Base-by-base conservation (phyloP, 64 coral and sea anemone species). In the Porites australiensis region DNA sequence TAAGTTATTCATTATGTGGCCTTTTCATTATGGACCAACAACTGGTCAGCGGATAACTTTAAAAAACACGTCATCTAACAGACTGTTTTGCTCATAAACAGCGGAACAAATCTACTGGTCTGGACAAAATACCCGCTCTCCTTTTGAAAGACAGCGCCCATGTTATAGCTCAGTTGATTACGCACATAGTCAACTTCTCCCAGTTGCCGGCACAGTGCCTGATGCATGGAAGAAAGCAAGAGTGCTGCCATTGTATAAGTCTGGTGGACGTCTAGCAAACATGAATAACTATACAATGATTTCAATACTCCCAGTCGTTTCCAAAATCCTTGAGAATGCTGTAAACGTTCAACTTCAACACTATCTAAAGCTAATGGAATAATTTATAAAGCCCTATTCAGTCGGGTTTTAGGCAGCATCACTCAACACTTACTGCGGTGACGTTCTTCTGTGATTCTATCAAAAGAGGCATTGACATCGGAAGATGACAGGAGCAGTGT, bases 361-460 rank as follows among this genome's bases (percentile, higher is more conserved):
- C 44, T 83, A 48, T 50, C 47, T 83, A 67, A 49, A 44, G 44
- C 19, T 61, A n/a, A n/a, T n/a, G n/a, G 52, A 64, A 64, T 44
- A 13, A 62, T 62, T 16, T 86, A 4, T 59, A 71, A 22, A 83
- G 67, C 20, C 89, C 77, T 7, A 66, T 55, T 82, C 77, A 91
- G 22, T 82, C 46, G 53, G 89, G 89, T 18, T 91, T 91, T 82
- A 19, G 89, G n/a, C 70, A 82, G 22, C n/a, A 43, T 9, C 89
- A 91, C 45, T 80, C 88, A 11, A 90, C 75, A 2, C 48, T 82
- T 51, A 18, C n/a, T 82, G 78, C 89, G 6, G 89, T 66, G 49
- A 47, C 72, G 8, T 91, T 54, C 12, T 83, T 91, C 72, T 64
- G 77, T 37, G 89, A 91, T 53, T 70, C 13, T 14, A 91, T 91